phyloP scores from a whole-genome alignment of 2,888 invertebrate genomes.

The Drosophila mulleri region DNA sequence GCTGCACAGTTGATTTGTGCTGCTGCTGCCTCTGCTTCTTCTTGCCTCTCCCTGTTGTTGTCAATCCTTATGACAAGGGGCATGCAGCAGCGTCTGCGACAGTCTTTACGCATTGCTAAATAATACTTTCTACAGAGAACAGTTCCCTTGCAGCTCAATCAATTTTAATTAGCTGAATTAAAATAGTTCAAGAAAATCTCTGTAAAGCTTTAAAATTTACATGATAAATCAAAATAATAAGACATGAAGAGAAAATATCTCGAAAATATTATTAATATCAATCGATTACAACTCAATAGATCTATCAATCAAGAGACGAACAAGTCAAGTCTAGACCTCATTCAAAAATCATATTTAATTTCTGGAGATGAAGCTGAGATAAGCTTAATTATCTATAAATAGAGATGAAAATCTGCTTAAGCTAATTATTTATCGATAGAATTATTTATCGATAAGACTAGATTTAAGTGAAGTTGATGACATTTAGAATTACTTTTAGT shows the following conservation, averaged over 20 bases:
- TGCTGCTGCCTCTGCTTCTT: constrained; percentile 2
- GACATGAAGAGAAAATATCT: background rate
- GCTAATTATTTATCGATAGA: no score
- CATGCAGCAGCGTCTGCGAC: background rate
- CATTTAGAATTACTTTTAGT: no score
- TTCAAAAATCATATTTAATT: background rate
- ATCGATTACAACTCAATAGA: background rate
- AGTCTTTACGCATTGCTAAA: background rate
- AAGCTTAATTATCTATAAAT: background rate
- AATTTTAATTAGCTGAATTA: constrained; percentile 1
- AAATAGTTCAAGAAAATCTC: background rate
- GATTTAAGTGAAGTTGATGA: no score
- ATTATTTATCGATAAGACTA: no score
- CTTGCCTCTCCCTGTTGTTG: constrained; percentile 13
- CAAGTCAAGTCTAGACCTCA: background rate
- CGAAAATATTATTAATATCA: background rate
- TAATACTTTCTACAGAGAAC: constrained; percentile 4
- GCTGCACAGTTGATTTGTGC: constrained; percentile 40
- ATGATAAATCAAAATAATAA: background rate
- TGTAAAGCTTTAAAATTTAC: background rate
- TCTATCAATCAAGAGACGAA: background rate
- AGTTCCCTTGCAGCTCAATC: background rate
- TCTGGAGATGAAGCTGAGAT: background rate
- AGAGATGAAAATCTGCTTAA: no score
- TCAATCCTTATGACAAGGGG: constrained; percentile 51